A percentile compares a stretch with the other conserved stretches of the same genome.
Evolutionary conservation across 37 sponge, comb jelly and placozoan species (phyloP).

Genomic region (Spongilla lacustris): DNA sequence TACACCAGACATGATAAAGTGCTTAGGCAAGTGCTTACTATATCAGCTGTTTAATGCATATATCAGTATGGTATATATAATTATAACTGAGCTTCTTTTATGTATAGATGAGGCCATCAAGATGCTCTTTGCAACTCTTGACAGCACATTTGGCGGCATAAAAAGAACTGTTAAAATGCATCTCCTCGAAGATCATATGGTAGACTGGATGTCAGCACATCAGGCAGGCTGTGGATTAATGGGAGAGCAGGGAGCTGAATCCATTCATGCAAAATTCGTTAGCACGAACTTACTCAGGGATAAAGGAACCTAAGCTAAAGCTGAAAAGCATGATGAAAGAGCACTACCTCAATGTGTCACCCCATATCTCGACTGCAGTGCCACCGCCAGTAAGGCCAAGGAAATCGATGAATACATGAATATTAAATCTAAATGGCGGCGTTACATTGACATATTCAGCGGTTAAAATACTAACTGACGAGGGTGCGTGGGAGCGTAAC

Average conservation of each 20-base stretch:
- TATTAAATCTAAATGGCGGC: too few species aligned
- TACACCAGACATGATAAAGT: too few species aligned
- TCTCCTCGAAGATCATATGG: slow-evolving; percentile 42
- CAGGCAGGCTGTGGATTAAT: slow-evolving; percentile 33
- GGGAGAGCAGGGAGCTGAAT: slow-evolving; percentile 62
- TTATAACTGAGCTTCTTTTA: neutral
- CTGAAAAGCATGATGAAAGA: too few species aligned
- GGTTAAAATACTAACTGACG: too few species aligned
- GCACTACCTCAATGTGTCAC: too few species aligned
- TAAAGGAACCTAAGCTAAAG: too few species aligned
- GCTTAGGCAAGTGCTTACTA: too few species aligned
- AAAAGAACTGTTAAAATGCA: slow-evolving; percentile 40
- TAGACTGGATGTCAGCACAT: slow-evolving; percentile 34
- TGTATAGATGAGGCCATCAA: slow-evolving; percentile 24
- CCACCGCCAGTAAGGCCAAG: too few species aligned
- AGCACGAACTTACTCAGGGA: neutral
- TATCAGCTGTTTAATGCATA: neutral
- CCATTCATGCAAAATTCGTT: slow-evolving; percentile 35
- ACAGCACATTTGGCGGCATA: slow-evolving; percentile 7
- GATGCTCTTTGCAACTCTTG: slow-evolving; percentile 13
- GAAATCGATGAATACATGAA: too few species aligned
- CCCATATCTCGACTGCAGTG: too few species aligned
- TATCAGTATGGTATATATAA: neutral
- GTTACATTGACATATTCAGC: too few species aligned
- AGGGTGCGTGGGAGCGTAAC: too few species aligned